A percentile compares a stretch with the other conserved stretches of the same genome.
Conservation (phyloP, 1,140 invertebrate genomes). For the Trissolcus basalis region DNA sequence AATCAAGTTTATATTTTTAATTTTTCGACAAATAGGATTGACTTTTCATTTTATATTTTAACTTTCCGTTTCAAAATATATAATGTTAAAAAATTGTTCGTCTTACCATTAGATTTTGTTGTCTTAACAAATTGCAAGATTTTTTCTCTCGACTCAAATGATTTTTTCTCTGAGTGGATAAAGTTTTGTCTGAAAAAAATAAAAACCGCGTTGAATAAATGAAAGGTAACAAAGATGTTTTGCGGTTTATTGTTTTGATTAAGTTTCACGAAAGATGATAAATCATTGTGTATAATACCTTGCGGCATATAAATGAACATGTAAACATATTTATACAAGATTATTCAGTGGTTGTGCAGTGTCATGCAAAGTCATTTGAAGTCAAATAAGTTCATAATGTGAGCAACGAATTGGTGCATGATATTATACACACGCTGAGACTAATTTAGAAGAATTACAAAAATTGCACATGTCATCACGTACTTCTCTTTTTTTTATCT, state of each 20-base stretch:
- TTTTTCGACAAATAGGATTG: no score
- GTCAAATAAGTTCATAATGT: slow-evolving; percentile 50
- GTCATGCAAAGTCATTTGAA: slow-evolving; percentile 53
- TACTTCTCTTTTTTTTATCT: slow-evolving; percentile 14
- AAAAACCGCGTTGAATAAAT: no score
- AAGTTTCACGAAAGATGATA: slow-evolving; percentile 12
- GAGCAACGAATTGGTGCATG: slow-evolving; percentile 33
- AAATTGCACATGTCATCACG: slow-evolving; percentile 45
- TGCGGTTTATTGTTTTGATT: slow-evolving; percentile 13
- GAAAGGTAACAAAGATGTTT: not conserved
- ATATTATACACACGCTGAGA: slow-evolving; percentile 33
- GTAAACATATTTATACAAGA: slow-evolving; percentile 54
- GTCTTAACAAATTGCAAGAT: no score
- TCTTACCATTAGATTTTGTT: no score
- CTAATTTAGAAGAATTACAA: slow-evolving; percentile 42
- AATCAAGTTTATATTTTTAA: no score
- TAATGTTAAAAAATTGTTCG: no score
- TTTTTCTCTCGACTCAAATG: no score
- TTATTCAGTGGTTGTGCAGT: slow-evolving; percentile 46
- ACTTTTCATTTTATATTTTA: no score
- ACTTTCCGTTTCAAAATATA: no score
- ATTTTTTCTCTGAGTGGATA: no score
- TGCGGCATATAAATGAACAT: slow-evolving; percentile 35
- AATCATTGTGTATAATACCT: slow-evolving; percentile 32
- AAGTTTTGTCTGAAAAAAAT: no score